Evolutionary conservation across 2,888 invertebrate species (phyloP).

Genomic region (Drosophila monieri): DNA sequence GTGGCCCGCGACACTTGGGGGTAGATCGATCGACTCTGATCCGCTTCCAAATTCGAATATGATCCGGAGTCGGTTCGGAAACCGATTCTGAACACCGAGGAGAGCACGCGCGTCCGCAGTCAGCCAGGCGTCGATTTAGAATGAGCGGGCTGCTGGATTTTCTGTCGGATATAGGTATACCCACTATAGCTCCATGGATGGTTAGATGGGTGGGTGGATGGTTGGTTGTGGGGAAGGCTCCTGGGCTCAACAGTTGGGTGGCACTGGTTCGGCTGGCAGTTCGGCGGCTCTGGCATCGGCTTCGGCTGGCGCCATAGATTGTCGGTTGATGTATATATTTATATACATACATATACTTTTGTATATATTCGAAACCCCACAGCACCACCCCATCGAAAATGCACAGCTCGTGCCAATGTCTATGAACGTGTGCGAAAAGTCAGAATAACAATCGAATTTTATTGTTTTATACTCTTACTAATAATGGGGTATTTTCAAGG

Average conservation of each 20-base stretch:
- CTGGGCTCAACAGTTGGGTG: slow-evolving; percentile 47
- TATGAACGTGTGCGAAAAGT: slow-evolving; percentile 36
- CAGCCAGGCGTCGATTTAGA: slow-evolving; percentile 65
- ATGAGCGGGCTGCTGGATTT: slow-evolving; percentile 39
- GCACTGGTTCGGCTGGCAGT: slow-evolving; percentile 25
- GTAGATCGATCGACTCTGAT: slow-evolving; percentile 17
- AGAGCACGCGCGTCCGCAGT: slow-evolving; percentile 59
- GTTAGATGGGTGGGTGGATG: slow-evolving; percentile 15
- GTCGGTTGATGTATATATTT: slow-evolving; percentile 12
- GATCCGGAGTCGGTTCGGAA: slow-evolving; percentile 3
- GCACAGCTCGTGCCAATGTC: slow-evolving; percentile 50
- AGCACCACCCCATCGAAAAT: slow-evolving; percentile 42
- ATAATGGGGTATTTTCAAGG: background rate
- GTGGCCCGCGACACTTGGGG: slow-evolving; percentile 12
- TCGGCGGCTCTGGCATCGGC: slow-evolving; percentile 14
- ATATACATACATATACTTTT: background rate
- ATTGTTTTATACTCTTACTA: slow-evolving; percentile 39
- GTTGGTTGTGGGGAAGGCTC: slow-evolving; percentile 8
- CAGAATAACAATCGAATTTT: slow-evolving; percentile 32
- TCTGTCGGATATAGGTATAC: slow-evolving; percentile 7
- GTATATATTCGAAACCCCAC: slow-evolving; percentile 1
- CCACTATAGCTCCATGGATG: slow-evolving; percentile 10
- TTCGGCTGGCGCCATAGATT: slow-evolving; percentile 11
- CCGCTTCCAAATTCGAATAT: no score
- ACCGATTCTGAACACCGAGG: slow-evolving; percentile 42